Conservation (phyloP, 53 echinoderm and acorn worm genomes). For the Hippasteria phrygiana region DNA sequence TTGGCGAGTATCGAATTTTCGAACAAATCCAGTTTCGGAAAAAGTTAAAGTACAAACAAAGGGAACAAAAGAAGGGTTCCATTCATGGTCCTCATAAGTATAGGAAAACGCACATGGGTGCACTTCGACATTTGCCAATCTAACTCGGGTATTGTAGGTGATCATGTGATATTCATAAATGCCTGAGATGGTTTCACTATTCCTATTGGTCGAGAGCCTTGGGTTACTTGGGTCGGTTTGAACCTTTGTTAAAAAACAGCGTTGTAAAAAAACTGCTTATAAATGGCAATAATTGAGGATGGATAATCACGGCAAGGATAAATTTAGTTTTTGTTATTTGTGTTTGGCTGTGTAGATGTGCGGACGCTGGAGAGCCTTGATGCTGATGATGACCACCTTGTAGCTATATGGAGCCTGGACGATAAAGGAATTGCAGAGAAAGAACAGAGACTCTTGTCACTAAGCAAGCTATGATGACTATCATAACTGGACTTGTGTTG, state of each 20-base stretch:
- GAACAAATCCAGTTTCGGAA: too few relatives aligned
- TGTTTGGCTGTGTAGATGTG: constrained; percentile 18
- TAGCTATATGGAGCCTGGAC: constrained; percentile 36
- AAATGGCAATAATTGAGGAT: neutral
- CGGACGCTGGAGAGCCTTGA: neutral
- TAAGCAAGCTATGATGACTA: constrained; percentile 44
- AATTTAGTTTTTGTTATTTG: neutral
- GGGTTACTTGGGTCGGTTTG: neutral
- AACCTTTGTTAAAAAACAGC: too few relatives aligned
- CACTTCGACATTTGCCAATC: too few relatives aligned
- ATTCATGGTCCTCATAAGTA: too few relatives aligned
- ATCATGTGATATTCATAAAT: too few relatives aligned
- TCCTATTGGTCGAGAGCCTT: neutral
- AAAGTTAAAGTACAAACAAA: too few relatives aligned
- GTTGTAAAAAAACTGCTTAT: too few relatives aligned
- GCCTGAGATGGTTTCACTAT: neutral
- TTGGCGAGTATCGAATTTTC: too few relatives aligned
- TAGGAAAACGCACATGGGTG: too few relatives aligned
- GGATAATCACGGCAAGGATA: neutral
- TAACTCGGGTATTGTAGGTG: too few relatives aligned
- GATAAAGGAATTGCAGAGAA: neutral
- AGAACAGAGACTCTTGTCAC: neutral
- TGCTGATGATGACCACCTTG: neutral
- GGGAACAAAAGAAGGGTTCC: too few relatives aligned
- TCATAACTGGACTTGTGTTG: too few relatives aligned